These are phyloP conservation scores for Strigamia transsilvanica DNA, from an alignment of 2,888 invertebrate species.

Conservation along the genomic window DNA sequence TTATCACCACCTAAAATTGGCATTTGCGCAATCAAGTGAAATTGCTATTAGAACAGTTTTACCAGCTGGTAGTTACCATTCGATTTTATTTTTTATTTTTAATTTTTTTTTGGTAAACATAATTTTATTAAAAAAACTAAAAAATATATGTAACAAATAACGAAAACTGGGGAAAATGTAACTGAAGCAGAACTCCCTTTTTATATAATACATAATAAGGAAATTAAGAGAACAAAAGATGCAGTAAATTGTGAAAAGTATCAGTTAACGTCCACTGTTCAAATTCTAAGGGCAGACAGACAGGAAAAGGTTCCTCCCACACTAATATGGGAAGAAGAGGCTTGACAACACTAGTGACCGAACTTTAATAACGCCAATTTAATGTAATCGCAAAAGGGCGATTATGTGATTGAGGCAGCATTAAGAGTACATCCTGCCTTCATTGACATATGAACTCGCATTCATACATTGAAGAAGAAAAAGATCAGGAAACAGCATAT, in stretches of 20 bases:
- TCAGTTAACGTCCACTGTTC: slow-evolving; percentile 27
- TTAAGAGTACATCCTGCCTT: slow-evolving; percentile 32
- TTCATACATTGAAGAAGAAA: not conserved
- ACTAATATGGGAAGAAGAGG: slow-evolving; percentile 42
- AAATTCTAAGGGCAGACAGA: slow-evolving; percentile 18
- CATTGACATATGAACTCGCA: slow-evolving; percentile 35
- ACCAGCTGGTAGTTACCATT: slow-evolving; percentile 7
- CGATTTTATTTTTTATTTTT: not conserved
- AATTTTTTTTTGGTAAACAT: too few relatives aligned
- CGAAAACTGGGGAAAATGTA: not conserved
- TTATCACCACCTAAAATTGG: slow-evolving; percentile 15
- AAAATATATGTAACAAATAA: not conserved
- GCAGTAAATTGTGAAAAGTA: not conserved
- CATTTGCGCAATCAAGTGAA: slow-evolving; percentile 20
- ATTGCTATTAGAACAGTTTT: slow-evolving; percentile 17
- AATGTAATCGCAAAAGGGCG: slow-evolving; percentile 43
- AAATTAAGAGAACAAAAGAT: slow-evolving; percentile 5
- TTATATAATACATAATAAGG: not conserved
- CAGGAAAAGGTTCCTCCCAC: slow-evolving; percentile 47
- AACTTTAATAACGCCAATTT: slow-evolving; percentile 38
- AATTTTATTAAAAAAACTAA: too few relatives aligned
- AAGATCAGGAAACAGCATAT: slow-evolving; percentile 25
- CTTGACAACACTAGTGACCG: slow-evolving; percentile 42
- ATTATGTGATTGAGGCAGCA: slow-evolving; percentile 45
- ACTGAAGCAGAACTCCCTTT: slow-evolving; percentile 5